These are phyloP conservation scores for Brenthis daphne DNA, from an alignment of 2,888 invertebrate genomes.

Conservation along the genomic window DNA sequence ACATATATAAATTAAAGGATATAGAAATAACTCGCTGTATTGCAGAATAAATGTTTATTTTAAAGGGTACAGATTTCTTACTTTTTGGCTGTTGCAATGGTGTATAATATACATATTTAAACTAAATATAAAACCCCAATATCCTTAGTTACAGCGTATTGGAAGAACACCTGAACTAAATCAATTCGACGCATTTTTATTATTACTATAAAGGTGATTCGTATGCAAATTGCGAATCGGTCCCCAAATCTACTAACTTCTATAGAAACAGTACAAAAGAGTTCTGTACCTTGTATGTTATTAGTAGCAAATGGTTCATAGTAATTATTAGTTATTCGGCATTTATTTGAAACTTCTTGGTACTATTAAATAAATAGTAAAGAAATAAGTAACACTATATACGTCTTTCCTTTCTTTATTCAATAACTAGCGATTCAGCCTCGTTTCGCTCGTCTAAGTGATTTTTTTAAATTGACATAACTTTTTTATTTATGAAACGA, in stretches of 20 bases:
- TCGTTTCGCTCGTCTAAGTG: too few species aligned
- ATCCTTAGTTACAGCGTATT: not conserved
- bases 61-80: too few species aligned
- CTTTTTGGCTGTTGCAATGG: too few species aligned
- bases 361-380: slow-evolving; percentile 4
- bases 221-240: slow-evolving; percentile 28
- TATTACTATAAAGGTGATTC: slow-evolving; percentile 17
- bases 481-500: too few species aligned
- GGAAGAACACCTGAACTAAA: slow-evolving; percentile 5
- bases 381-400: not conserved
- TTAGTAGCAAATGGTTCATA: slow-evolving; percentile 14
- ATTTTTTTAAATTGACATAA: too few species aligned
- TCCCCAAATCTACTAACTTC: slow-evolving; percentile 22
- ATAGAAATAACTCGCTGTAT: too few species aligned
- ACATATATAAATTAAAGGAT: too few species aligned
- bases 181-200: slow-evolving; percentile 21
- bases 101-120: not conserved
- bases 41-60: too few species aligned
- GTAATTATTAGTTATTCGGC: slow-evolving; percentile 9
- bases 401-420: not conserved
- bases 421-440: not conserved
- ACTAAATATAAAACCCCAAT: not conserved
- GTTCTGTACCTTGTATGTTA: slow-evolving; percentile 14
- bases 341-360: slow-evolving; percentile 14
- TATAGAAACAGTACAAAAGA: slow-evolving; percentile 9